phyloP scores from a whole-genome alignment of 2,797 vertebrate genomes.

The Pantherophis vulpinus region DNA sequence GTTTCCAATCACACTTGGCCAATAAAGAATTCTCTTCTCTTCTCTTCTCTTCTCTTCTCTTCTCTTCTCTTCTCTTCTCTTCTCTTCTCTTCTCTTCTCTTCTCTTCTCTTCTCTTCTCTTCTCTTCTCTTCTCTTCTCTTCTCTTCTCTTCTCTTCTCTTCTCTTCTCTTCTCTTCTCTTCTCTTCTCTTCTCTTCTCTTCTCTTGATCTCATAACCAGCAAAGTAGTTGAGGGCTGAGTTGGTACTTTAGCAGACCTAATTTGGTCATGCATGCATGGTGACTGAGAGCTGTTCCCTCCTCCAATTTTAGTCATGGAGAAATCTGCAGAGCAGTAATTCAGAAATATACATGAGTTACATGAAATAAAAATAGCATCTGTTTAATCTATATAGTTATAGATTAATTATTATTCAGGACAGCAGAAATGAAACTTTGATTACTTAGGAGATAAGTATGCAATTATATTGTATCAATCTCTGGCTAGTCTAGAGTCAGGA shows the following conservation, averaged over 20 bases:
- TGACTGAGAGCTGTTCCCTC: background rate
- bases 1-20: too few species aligned
- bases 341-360: background rate
- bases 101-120: too few species aligned
- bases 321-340: background rate
- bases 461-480: background rate
- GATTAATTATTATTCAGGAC: background rate
- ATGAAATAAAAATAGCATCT: background rate
- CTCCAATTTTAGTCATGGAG: background rate
- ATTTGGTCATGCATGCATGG: background rate
- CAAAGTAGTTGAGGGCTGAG: background rate
- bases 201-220: background rate
- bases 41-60: too few species aligned
- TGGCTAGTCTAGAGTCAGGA: background rate
- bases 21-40: too few species aligned
- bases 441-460: background rate
- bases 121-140: too few species aligned
- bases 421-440: background rate
- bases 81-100: too few species aligned
- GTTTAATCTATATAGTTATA: background rate
- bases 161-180: rapidly evolving
- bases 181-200: rapidly evolving
- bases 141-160: too few species aligned
- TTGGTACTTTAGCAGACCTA: background rate
- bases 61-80: too few species aligned